Percentiles rank a stretch among this genome's conserved stretches.
phyloP scores from a whole-genome alignment of 2,888 invertebrate species.

The Opisthograptis luteolata region DNA sequence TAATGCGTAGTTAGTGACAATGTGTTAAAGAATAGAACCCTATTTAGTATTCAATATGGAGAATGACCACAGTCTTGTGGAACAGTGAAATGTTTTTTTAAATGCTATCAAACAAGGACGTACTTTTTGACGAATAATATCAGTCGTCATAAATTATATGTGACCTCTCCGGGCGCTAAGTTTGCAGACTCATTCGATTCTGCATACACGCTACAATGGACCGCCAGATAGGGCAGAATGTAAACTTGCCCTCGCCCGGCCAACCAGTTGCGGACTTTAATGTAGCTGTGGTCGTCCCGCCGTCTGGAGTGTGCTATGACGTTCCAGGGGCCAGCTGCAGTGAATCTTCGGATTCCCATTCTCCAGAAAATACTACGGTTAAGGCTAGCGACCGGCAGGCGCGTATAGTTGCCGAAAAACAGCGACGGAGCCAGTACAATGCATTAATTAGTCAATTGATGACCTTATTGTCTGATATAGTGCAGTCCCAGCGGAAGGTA shows the following conservation, averaged over 20 bases:
- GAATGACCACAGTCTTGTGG: constrained; percentile 4
- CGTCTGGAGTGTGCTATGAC: constrained; percentile 51
- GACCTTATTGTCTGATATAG: constrained; percentile 92
- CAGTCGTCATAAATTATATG: constrained; percentile 48
- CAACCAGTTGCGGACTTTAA: constrained; percentile 52
- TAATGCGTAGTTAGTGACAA: constrained; percentile 3
- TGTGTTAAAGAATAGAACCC: background rate
- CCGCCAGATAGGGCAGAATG: constrained; percentile 49
- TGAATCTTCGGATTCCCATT: constrained; percentile 74
- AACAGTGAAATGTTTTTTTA: constrained; percentile 43
- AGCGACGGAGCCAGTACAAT: constrained; percentile 95
- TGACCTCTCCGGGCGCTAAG: constrained; percentile 66
- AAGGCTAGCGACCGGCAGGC: constrained; percentile 90
- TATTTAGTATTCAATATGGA: constrained; percentile 4
- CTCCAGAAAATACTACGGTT: constrained; percentile 66
- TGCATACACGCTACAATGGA: constrained; percentile 55
- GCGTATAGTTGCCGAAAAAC: constrained; percentile 95
- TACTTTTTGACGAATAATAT: constrained; percentile 46
- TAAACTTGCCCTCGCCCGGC: constrained; percentile 14
- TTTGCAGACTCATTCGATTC: constrained; percentile 54
- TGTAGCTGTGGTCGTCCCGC: constrained; percentile 57
- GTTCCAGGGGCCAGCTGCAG: constrained; percentile 56
- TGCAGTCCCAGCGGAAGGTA: constrained; percentile 91
- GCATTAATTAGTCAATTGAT: constrained; percentile 92
- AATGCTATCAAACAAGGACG: constrained; percentile 56